Base-by-base conservation (phyloP, 2,888 invertebrate genomes). In the Siphonodentalium dalli region DNA sequence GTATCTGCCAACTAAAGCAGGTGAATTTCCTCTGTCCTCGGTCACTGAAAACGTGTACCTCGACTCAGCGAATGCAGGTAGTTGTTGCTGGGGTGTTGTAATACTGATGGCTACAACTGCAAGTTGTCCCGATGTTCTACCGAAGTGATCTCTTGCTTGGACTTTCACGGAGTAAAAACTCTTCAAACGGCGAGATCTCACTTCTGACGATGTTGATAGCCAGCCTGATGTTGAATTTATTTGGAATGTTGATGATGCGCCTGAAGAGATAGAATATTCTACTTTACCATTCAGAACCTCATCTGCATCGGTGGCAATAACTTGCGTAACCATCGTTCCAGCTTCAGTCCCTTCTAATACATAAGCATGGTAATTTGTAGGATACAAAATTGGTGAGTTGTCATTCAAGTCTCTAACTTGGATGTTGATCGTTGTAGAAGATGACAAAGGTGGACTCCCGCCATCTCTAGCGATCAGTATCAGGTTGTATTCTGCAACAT, bases 331-430 rank as follows among this genome's bases (percentile, higher is more conserved):
- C 81, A 38, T 86, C 85, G 24, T 87, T 85, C 18, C 90, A 89
- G 56, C 42, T 18, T 20, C 86, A 80, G 51, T 86, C 82, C 29
- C 87, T 82, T 74, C 89, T 29, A 87, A 85, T 37, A 94, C 84
- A 37, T 88, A 86, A 66, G 90, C 86, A 76, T 93, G 89, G 81
- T 96, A 96, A 72, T 88, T 87, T 75, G 87, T 87, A 0, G 96
- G 96, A 83, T 95, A 95, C 84, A 97, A 95, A 72, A 88, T 87
- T 0, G 96, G 96, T 69, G 87, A 87, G 80, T 96, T 95, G 82
- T 97, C 96, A 81, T 97, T 96, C 13, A 92, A 88, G 82, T 96
- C 96, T 56, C 88, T 84, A 18, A 97, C 87, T 64, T 85, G 88
- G 6, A 97, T 82, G 72, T 87, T 86, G 44, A 97, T 89, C 1